Base-by-base conservation (phyloP, 2,797 vertebrate genomes). In the Scolopax rusticola region DNA sequence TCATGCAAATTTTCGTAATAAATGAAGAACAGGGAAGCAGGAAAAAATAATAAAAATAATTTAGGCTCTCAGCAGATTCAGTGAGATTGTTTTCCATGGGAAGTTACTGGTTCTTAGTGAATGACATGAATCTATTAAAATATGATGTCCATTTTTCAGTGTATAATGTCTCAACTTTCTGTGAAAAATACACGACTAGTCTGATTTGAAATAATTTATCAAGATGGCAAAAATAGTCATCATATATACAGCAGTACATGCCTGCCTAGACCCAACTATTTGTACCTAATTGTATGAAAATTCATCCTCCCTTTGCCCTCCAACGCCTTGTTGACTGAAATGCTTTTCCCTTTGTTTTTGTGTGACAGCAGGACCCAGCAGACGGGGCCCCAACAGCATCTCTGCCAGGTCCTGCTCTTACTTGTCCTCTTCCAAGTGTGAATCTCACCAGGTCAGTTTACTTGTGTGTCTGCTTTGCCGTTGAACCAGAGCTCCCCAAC, bases 331-430 rank as follows among this genome's bases (percentile, higher is more conserved):
- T 8, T 82, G 40, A 27, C 38, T 24, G 47, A 40, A 73, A 27
- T 33, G 11, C 15, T 64, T 71, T 41, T 18, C 32, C 15, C 28
- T 67, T 79, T 8, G 6, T 38, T 67, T 12, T 41, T 16, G 7
- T n/a, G 33, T 3, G 1, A 30, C 3, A 47, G 27, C 43, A 30
- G 10, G 64, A 61, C 17, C n/a, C 65, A 40, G 9, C 38, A 83
- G 53, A 14, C 0, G 3, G 54, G 28, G 32, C 20, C 32, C 21
- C 3, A 1, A 4, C 28, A 23, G 27, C 18, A 7, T 56, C 38
- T 59, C 78, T 92, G 63, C 51, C 41, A 38, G 43, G 27, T 23
- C 13, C 41, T 78, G 45, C 70, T 78, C 82, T 57, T 57, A 36
- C 45, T 68, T 50, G 25, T 68, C 45, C 56, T 41, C 53, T 36